Conservation (phyloP, 64 coral and sea anemone genomes). For the Astreopora myriophthalma region DNA sequence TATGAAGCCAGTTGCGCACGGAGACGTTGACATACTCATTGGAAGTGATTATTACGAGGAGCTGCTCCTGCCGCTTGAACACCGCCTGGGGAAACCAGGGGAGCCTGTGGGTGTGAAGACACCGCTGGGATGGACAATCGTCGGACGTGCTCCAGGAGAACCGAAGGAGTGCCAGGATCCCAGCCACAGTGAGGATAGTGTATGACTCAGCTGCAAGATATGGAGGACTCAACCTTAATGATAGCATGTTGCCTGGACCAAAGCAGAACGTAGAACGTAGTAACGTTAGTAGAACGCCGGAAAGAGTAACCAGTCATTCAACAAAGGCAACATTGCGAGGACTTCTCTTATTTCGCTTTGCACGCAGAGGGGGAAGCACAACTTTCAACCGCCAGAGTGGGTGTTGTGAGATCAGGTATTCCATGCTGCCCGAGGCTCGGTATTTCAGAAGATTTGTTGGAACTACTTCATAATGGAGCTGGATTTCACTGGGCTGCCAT, state of each 20-base stretch:
- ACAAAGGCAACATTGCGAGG: conserved; percentile 17
- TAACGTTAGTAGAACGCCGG: no score
- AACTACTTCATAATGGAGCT: neutral
- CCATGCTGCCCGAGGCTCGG: neutral
- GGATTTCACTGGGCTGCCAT: neutral
- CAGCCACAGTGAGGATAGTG: conserved; percentile 28
- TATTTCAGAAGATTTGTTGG: neutral
- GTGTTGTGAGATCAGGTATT: no score
- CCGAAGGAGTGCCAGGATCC: neutral
- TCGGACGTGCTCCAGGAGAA: neutral
- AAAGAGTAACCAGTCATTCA: neutral
- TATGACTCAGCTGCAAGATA: conserved; percentile 44
- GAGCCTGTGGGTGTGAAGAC: no score
- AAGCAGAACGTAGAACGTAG: no score
- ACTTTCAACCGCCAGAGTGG: no score
- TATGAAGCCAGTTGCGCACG: conserved; percentile 19
- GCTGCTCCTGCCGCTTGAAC: no score
- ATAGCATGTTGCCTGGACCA: conserved; percentile 27
- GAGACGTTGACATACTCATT: no score
- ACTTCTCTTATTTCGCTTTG: neutral
- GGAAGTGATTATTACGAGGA: no score
- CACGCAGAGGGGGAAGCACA: no score
- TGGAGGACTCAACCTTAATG: conserved; percentile 34
- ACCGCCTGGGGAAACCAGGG: no score
- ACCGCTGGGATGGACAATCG: no score